A percentile compares a stretch with the other conserved stretches of the same genome.
Evolutionary conservation across 2,113 vertebrate genomes (phyloP).

Genomic region (Ctenodactylus gundi): DNA sequence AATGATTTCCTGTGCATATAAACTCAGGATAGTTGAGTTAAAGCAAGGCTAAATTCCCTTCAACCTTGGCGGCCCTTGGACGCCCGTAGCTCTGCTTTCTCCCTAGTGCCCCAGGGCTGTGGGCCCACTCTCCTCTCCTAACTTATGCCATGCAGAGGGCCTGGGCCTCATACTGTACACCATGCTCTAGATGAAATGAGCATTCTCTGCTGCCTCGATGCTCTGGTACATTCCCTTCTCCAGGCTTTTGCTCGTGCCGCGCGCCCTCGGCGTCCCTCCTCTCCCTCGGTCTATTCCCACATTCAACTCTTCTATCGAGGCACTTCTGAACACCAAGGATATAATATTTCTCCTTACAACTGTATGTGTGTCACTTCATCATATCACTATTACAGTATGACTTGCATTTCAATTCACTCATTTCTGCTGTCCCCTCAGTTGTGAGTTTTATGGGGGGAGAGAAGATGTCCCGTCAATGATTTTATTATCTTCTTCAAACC

Average conservation of each 20-base stretch:
- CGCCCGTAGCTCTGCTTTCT: not conserved
- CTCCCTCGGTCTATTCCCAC: not conserved
- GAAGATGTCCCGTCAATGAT: not conserved
- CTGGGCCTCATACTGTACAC: rapidly evolving
- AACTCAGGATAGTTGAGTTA: not conserved
- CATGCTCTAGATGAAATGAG: not conserved
- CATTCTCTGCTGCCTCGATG: not conserved
- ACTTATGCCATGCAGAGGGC: conserved; percentile 1
- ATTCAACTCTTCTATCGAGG: not conserved
- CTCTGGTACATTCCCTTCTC: not conserved
- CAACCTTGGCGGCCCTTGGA: not conserved
- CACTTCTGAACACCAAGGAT: not conserved
- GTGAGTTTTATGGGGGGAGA: not conserved
- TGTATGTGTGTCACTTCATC: not conserved
- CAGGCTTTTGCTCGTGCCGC: conserved; percentile 40
- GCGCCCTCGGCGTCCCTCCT: not conserved
- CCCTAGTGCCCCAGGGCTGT: not conserved
- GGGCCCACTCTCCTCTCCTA: not conserved
- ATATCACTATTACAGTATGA: not conserved
- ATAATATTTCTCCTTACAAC: not conserved
- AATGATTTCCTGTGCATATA: not conserved
- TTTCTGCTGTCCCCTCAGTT: not conserved
- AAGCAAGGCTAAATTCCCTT: not conserved
- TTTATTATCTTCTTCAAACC: conserved; percentile 14
- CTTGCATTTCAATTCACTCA: not conserved